A percentile compares a stretch with the other conserved stretches of the same genome.
phyloP scores from a whole-genome alignment of 2,797 vertebrate species.

The Enteromius argenteus region DNA sequence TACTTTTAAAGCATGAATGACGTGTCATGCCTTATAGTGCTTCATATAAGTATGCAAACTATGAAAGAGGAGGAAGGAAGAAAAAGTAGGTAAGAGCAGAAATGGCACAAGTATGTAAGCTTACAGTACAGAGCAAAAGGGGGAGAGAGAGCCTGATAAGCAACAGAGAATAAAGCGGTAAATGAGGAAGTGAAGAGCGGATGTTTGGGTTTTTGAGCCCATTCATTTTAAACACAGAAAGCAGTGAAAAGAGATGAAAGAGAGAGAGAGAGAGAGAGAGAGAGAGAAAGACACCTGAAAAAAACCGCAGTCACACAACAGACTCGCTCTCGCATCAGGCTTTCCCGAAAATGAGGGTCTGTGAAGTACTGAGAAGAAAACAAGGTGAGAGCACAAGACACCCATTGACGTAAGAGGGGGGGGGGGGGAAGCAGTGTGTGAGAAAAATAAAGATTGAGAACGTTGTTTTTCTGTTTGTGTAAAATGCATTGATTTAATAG shows the following conservation, averaged over 20 bases:
- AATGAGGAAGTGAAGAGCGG: conserved; percentile 79
- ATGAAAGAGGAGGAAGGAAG: neutral
- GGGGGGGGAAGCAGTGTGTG: neutral
- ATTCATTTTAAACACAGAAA: conserved; percentile 82
- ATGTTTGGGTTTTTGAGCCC: conserved; percentile 84
- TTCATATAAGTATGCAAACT: conserved; percentile 5
- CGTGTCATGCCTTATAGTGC: neutral
- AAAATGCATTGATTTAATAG: conserved; percentile 62
- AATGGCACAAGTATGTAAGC: conserved; percentile 8
- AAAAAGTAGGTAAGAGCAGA: conserved; percentile 2
- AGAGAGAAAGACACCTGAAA: conserved; percentile 78
- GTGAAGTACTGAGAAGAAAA: conserved; percentile 75
- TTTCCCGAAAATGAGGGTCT: conserved; percentile 83
- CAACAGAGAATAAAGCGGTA: conserved; percentile 73
- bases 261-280: conserved; percentile 66
- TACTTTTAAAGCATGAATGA: neutral
- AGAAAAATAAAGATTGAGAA: neutral
- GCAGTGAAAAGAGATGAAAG: conserved; percentile 57
- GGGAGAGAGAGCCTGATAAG: conserved; percentile 48
- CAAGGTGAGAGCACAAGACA: conserved; percentile 64
- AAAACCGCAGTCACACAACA: conserved; percentile 76
- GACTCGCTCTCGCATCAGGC: conserved; percentile 70
- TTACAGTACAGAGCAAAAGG: conserved; percentile 44
- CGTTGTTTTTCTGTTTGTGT: conserved; percentile 23
- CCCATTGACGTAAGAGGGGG: conserved; percentile 76